A percentile compares a stretch with the other conserved stretches of the same genome.
phyloP scores from a whole-genome alignment of 2,888 invertebrate species.

The Eupeodes latifasciatus region DNA sequence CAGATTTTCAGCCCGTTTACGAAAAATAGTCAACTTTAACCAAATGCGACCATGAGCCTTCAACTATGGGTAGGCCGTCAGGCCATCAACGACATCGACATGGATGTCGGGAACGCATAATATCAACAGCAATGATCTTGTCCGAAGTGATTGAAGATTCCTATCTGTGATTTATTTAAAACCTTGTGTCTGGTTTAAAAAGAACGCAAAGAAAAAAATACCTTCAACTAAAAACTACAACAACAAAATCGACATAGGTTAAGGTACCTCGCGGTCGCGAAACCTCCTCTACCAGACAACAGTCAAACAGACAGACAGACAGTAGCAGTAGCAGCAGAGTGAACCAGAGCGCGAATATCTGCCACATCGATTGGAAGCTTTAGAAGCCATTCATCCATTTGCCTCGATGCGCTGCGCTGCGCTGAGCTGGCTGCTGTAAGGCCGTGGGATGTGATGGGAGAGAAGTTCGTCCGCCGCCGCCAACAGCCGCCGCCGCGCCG shows the following conservation, averaged over 20 bases:
- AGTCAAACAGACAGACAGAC: constrained; percentile 34
- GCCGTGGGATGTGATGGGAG: constrained; percentile 27
- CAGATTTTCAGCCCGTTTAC: no score
- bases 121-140: constrained; percentile 76
- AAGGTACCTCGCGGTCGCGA: not conserved
- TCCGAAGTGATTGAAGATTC: constrained; percentile 76
- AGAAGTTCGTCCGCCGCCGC: constrained; percentile 1
- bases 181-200: constrained; percentile 25
- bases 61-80: constrained; percentile 46
- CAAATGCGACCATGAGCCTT: constrained; percentile 9
- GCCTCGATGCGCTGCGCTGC: not conserved
- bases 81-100: constrained; percentile 69
- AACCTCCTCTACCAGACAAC: constrained; percentile 7
- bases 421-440: not conserved
- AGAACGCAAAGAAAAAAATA: constrained; percentile 5
- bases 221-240: not conserved
- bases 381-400: constrained; percentile 55
- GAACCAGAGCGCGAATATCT: constrained; percentile 36
- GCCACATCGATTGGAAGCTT: constrained; percentile 43
- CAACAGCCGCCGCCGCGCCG: not conserved
- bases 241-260: constrained; percentile 21
- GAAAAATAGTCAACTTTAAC: not conserved
- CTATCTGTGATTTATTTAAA: constrained; percentile 76
- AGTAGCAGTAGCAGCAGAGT: constrained; percentile 38
- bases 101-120: constrained; percentile 71